Evolutionary conservation across 2,797 vertebrate species (phyloP), one percentile per base, ranked within the genome.

Genomic region (Hyperoplus immaculatus): DNA sequence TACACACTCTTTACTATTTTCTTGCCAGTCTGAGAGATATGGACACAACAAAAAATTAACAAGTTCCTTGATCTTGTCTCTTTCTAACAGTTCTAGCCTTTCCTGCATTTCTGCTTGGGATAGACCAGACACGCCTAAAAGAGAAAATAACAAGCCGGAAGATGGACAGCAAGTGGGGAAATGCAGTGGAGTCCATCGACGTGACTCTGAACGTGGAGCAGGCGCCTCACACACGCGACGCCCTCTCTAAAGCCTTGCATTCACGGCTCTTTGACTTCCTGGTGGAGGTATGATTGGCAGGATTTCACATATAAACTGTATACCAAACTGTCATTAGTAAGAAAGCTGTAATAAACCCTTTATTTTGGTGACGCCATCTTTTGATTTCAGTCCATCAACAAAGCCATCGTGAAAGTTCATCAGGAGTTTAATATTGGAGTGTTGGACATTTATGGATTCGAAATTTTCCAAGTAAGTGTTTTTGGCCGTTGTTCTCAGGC

Each of bases 151-250:
- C 98, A 5, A 99, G 98, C 92, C 93, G 98, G 46, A 98, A 99
- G 94, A 99, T 99, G 97, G 98, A 99, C 80, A 98, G 98, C 94
- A 98, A 96, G 88, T 99, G 98, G 98, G 98, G 98, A 4, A 98
- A 94, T 58, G 96, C 97, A 21, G 92, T 96, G 0, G 98, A 99
- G 91, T 97, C 97, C 42, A 99, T 99, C n/a, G 93, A 99, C 0
- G 98, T 99, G 86, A 99, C 98, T 0, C 95, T 99, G 60, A 99
- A 99, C 0, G 98, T 99, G 90, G 98, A 99, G 83, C 98, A 99
- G 87, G 97, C 98, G 13, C 98, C 96, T 82, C 98, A 99, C 91
- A 99, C 98, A 0, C 95, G 98, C 8, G 98, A 99, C 0, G 98
- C 98, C 0, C 95, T 99, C 18, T 94, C 98, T 88, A 99, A 99